Percentiles rank a stretch among this genome's conserved stretches.
These are phyloP conservation scores for Zaprionus taronus DNA, from an alignment of 1,140 invertebrate genomes.

Conservation along the genomic window DNA sequence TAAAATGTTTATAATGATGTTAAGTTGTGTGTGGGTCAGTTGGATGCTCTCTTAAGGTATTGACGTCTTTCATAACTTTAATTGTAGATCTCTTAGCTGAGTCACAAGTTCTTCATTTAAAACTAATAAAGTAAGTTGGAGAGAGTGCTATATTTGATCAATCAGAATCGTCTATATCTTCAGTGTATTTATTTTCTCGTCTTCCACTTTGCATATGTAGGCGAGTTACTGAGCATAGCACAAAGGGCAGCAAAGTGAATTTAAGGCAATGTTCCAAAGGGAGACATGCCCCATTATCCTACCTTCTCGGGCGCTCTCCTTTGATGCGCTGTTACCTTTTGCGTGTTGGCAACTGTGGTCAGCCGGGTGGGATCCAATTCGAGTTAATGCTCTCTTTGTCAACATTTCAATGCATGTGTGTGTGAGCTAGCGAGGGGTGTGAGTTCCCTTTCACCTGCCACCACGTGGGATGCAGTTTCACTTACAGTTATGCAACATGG, in stretches of 20 bases:
- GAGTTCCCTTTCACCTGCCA: constrained; percentile 12
- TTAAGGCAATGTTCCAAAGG: neutral
- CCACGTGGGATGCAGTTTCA: constrained; percentile 15
- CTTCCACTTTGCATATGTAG: neutral
- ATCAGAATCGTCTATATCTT: neutral
- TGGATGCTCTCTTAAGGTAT: too few relatives aligned
- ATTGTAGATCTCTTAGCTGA: neutral
- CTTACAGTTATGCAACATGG: constrained; percentile 49
- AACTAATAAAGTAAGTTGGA: too few relatives aligned
- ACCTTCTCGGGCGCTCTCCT: constrained; percentile 6
- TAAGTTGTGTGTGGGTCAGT: too few relatives aligned
- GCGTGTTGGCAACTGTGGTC: constrained; percentile 40
- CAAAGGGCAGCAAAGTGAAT: neutral
- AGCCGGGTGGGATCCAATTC: constrained; percentile 12
- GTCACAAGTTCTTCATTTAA: too few relatives aligned
- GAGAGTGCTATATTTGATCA: too few relatives aligned
- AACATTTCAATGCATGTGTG: constrained; percentile 25
- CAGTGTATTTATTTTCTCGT: neutral
- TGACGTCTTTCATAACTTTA: neutral
- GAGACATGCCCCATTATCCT: neutral
- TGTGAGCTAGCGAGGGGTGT: constrained; percentile 3
- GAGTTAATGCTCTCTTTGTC: constrained; percentile 54
- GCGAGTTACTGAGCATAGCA: neutral
- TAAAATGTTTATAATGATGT: too few relatives aligned
- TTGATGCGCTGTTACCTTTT: constrained; percentile 23